phyloP scores from a whole-genome alignment of 2,113 vertebrate species.

The Crotalus horridus region DNA sequence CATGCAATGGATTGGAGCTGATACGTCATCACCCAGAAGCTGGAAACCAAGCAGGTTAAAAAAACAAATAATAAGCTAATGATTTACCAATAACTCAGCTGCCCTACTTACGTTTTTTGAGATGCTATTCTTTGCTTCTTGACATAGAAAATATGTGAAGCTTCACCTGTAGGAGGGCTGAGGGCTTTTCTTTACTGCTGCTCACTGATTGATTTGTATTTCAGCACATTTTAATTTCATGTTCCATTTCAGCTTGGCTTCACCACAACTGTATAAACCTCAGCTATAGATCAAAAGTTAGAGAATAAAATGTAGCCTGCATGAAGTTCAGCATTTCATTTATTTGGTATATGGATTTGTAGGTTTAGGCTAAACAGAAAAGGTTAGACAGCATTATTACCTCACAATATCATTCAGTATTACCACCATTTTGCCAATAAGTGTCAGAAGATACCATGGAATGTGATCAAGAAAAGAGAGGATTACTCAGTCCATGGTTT shows the following conservation, averaged over 20 bases:
- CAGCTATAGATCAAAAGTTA: neutral
- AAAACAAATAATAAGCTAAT: conserved; percentile 29
- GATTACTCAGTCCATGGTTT: neutral
- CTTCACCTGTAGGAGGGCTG: neutral
- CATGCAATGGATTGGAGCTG: neutral
- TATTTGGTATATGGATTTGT: neutral
- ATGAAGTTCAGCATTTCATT: neutral
- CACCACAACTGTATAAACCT: neutral
- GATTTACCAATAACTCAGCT: conserved; percentile 20
- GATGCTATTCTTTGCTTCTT: neutral
- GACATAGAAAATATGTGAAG: neutral
- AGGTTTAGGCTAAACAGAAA: neutral
- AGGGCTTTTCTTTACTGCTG: conserved; percentile 21
- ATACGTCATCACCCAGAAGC: conserved; percentile 4
- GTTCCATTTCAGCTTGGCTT: conserved; percentile 28
- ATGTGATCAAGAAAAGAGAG: neutral
- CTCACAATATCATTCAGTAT: neutral
- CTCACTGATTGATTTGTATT: conserved; percentile 13
- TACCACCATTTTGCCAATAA: neutral
- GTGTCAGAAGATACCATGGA: neutral
- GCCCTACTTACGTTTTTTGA: neutral
- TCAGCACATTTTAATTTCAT: conserved; percentile 18
- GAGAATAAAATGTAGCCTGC: conserved; percentile 7
- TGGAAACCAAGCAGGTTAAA: neutral
- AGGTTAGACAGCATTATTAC: neutral